These are phyloP conservation scores for Drosophila ercepeae DNA, from an alignment of 1,140 invertebrate species.

Conservation along the genomic window DNA sequence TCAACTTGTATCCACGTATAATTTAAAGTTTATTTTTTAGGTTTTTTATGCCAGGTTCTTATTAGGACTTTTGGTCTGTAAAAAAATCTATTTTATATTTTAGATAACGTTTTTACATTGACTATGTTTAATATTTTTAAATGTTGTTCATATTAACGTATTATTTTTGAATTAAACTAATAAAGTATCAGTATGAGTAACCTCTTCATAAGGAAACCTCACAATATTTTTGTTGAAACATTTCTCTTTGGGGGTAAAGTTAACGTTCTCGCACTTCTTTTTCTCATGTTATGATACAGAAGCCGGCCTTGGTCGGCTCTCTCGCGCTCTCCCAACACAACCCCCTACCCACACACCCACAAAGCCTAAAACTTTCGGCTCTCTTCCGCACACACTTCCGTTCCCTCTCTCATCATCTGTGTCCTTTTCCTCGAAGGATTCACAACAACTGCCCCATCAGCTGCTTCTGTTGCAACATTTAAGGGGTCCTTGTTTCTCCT, in stretches of 20 bases:
- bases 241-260: slow-evolving; percentile 13
- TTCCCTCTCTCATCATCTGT: not conserved
- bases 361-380: not conserved
- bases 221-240: not conserved
- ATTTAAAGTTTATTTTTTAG: no score
- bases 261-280: slow-evolving; percentile 3
- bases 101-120: no score
- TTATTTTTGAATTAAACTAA: no score
- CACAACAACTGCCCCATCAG: slow-evolving; percentile 2
- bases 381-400: not conserved
- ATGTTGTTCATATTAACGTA: no score
- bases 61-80: no score
- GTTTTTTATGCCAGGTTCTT: no score
- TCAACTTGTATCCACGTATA: no score
- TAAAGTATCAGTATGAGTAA: no score
- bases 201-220: no score
- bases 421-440: not conserved
- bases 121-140: no score
- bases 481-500: not conserved
- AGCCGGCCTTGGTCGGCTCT: slow-evolving; percentile 36
- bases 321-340: not conserved
- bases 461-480: not conserved
- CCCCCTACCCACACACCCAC: not conserved
- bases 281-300: slow-evolving; percentile 2
- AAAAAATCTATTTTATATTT: no score